A percentile compares a stretch with the other conserved stretches of the same genome.
phyloP scores from a whole-genome alignment of 2,113 vertebrate species.

The Uria lomvia region DNA sequence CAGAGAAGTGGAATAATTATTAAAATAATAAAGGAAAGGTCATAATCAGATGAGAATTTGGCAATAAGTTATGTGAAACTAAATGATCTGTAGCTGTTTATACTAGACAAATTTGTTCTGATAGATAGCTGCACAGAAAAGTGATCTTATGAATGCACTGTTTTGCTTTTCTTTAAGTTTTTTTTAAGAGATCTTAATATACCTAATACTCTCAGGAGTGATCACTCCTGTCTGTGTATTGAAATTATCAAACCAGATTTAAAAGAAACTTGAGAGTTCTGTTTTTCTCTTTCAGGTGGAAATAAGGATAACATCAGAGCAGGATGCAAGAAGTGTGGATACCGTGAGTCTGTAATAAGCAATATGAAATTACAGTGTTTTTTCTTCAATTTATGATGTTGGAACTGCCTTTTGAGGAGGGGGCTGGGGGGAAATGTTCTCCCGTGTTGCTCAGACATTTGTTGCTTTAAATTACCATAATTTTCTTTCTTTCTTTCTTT shows the following conservation, averaged over 20 bases:
- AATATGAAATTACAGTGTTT: neutral
- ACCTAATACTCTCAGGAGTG: neutral
- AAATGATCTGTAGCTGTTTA: neutral
- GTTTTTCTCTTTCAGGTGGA: slow-evolving; percentile 77
- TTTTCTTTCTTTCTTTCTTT: neutral
- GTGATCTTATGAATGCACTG: neutral
- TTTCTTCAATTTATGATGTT: neutral
- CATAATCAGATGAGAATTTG: neutral
- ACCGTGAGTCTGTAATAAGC: slow-evolving; percentile 85
- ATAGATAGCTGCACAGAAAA: neutral
- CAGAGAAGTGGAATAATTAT: neutral
- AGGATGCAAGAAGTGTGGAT: slow-evolving; percentile 98
- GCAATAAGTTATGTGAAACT: neutral
- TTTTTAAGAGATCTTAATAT: neutral
- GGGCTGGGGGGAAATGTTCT: accelerated
- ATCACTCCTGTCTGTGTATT: neutral
- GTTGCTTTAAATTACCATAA: neutral
- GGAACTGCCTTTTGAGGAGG: neutral
- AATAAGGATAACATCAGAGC: slow-evolving; percentile 98
- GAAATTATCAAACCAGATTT: neutral
- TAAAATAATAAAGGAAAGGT: neutral
- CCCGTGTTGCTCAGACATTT: neutral
- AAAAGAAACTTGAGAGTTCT: neutral
- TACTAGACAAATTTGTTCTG: neutral
- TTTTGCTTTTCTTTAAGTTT: neutral